Evolutionary conservation across 2,797 vertebrate species (phyloP).

Genomic region (Karalla daura): DNA sequence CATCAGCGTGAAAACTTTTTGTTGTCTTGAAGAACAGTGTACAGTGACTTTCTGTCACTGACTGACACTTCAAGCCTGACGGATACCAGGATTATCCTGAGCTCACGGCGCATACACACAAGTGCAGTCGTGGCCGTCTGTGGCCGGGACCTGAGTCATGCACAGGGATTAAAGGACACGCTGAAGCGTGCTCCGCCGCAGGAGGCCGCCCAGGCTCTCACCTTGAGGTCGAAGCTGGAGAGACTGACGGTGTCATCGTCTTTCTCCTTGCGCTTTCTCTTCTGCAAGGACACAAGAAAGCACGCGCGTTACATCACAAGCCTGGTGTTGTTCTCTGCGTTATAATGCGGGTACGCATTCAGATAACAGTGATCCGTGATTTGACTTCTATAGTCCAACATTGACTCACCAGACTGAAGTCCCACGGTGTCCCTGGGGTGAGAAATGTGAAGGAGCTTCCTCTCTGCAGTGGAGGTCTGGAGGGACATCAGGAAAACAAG

Average conservation of each 20-base stretch:
- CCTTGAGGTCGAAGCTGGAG: slow-evolving; percentile 93
- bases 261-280: slow-evolving; percentile 92
- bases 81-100: slow-evolving; percentile 50
- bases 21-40: background rate
- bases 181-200: slow-evolving; percentile 1
- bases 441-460: slow-evolving; percentile 93
- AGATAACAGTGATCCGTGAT: too few relatives aligned
- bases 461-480: slow-evolving; percentile 87
- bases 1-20: too few relatives aligned
- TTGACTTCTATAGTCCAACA: too few relatives aligned
- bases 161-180: slow-evolving; percentile 43
- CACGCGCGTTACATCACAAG: slow-evolving; percentile 12
- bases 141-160: slow-evolving; percentile 49
- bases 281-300: slow-evolving; percentile 75
- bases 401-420: slow-evolving; percentile 89
- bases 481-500: slow-evolving; percentile 25
- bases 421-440: slow-evolving; percentile 91
- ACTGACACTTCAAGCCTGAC: slow-evolving; percentile 8
- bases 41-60: slow-evolving; percentile 8
- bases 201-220: slow-evolving; percentile 66
- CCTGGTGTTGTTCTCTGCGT: too few relatives aligned
- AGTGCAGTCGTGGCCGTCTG: slow-evolving; percentile 7
- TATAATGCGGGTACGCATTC: too few relatives aligned
- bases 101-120: slow-evolving; percentile 26
- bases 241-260: slow-evolving; percentile 91